phyloP scores from a whole-genome alignment of 2,888 invertebrate species.

The Tillus elongatus region DNA sequence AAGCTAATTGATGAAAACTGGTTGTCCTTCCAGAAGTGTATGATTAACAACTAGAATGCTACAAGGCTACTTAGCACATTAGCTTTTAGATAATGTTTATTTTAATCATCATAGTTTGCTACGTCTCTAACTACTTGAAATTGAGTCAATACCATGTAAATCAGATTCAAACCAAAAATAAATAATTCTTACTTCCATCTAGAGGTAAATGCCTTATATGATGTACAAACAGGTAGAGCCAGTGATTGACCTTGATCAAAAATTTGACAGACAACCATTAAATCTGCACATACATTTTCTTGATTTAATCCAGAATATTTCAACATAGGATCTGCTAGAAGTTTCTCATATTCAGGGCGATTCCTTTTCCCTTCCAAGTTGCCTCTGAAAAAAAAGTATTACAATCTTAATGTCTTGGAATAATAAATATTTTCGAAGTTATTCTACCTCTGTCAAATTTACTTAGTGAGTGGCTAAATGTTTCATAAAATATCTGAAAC shows the following conservation, averaged over 20 bases:
- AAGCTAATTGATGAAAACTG: too few relatives aligned
- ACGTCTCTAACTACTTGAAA: too few relatives aligned
- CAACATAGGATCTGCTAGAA: constrained; percentile 79
- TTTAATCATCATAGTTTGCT: too few relatives aligned
- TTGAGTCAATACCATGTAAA: too few relatives aligned
- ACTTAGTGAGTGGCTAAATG: too few relatives aligned
- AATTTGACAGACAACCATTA: constrained; percentile 81
- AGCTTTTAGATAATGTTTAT: too few relatives aligned
- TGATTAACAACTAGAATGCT: too few relatives aligned
- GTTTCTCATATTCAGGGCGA: constrained; percentile 78
- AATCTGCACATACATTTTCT: constrained; percentile 73
- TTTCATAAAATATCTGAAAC: too few relatives aligned
- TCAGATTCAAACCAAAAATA: too few relatives aligned
- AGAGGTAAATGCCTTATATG: constrained; percentile 85
- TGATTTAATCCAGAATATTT: constrained; percentile 85
- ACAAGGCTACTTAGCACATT: too few relatives aligned
- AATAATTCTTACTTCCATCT: constrained; percentile 89
- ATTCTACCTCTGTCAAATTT: too few relatives aligned
- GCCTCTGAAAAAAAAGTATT: constrained; percentile 53
- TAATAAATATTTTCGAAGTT: constrained; percentile 11
- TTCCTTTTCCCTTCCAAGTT: constrained; percentile 85
- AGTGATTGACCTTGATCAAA: constrained; percentile 72
- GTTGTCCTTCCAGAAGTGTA: too few relatives aligned
- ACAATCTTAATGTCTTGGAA: background rate
- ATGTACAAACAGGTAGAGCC: constrained; percentile 77